Evolutionary conservation across 2,888 invertebrate genomes (phyloP).

Genomic region (Parnassius orleans): DNA sequence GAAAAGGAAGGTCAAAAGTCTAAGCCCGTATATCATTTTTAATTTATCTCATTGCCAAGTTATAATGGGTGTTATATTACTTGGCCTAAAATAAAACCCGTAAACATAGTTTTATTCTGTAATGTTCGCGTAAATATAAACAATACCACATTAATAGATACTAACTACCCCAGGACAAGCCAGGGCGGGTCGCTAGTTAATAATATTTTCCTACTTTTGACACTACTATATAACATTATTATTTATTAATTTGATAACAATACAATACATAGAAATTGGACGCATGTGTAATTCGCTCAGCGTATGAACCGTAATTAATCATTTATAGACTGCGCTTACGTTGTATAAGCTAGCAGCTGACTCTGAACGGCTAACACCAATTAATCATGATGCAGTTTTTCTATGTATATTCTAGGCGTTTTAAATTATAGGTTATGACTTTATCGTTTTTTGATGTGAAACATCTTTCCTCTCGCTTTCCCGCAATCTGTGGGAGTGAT

Average conservation of each 20-base stretch:
- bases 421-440: constrained; percentile 10
- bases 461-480: too few relatives aligned
- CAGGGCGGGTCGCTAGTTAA: too few relatives aligned
- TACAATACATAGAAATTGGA: too few relatives aligned
- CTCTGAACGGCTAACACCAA: not conserved
- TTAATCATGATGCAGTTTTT: constrained; percentile 15
- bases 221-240: too few relatives aligned
- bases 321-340: constrained; percentile 19
- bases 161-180: too few relatives aligned
- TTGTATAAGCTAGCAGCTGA: constrained; percentile 5
- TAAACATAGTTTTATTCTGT: too few relatives aligned
- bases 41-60: constrained; percentile 42
- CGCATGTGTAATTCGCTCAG: constrained; percentile 1
- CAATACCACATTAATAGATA: too few relatives aligned
- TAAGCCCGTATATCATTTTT: constrained; percentile 19
- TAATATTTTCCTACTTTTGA: too few relatives aligned
- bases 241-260: too few relatives aligned
- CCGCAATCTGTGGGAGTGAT: too few relatives aligned
- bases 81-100: constrained; percentile 29
- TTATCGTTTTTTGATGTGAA: not conserved
- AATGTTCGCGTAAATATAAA: too few relatives aligned
- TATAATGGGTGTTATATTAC: constrained; percentile 43
- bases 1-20: not conserved
- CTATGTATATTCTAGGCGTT: not conserved
- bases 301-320: constrained; percentile 9